Evolutionary conservation across 2,797 vertebrate species (phyloP).

Genomic region (Coregonus sp.): DNA sequence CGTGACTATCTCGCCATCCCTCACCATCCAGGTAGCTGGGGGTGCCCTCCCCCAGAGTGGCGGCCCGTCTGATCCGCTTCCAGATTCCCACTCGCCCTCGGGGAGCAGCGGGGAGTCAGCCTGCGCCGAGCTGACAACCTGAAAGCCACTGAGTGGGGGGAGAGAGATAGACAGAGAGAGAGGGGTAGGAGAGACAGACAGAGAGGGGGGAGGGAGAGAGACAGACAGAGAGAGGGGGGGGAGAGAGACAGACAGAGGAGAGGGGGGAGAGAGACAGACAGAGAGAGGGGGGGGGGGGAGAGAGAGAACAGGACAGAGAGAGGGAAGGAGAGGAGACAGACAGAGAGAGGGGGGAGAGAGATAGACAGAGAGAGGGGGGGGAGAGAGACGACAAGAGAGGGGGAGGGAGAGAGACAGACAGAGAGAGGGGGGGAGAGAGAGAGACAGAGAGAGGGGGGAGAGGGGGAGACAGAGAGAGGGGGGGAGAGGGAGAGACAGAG

Average conservation of each 20-base stretch:
- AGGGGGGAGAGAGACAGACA: neutral
- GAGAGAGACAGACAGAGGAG: slow-evolving; percentile 11
- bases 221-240: neutral
- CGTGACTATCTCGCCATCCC: slow-evolving; percentile 32
- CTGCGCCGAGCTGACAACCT: slow-evolving; percentile 58
- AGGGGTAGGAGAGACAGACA: neutral
- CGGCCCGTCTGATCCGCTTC: slow-evolving; percentile 51
- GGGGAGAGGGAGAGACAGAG: neutral
- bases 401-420: too few relatives aligned
- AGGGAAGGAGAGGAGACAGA: slow-evolving; percentile 15
- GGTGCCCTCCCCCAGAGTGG: slow-evolving; percentile 44
- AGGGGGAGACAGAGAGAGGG: too few relatives aligned
- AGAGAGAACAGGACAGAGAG: too few relatives aligned
- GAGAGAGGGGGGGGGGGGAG: neutral
- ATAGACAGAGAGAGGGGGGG: neutral
- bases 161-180: too few relatives aligned
- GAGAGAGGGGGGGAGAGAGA: too few relatives aligned
- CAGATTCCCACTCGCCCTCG: slow-evolving; percentile 54
- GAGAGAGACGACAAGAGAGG: too few relatives aligned
- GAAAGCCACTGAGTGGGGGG: slow-evolving; percentile 62
- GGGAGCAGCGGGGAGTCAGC: slow-evolving; percentile 44
- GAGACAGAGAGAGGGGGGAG: too few relatives aligned
- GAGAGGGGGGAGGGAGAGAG: neutral
- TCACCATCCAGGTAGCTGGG: slow-evolving; percentile 50
- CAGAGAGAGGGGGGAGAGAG: neutral